Conservation (phyloP, 2,113 vertebrate genomes). For the Pituophis catenifer region DNA sequence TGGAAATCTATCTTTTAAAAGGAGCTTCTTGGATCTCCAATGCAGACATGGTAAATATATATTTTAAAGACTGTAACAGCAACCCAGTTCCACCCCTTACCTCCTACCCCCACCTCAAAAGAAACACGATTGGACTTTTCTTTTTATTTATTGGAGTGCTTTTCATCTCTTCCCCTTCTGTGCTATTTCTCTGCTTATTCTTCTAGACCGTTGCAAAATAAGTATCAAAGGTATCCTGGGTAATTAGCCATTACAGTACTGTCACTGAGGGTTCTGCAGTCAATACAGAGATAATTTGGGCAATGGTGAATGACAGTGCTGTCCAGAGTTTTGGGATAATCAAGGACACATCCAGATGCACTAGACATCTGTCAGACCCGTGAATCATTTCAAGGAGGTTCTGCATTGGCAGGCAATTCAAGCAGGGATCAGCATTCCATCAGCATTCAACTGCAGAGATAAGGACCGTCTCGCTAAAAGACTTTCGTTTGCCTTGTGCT, state of each 20-base stretch:
- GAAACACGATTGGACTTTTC: constrained; percentile 40
- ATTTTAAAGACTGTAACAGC: constrained; percentile 28
- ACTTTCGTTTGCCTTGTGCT: constrained; percentile 40
- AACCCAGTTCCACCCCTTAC: constrained; percentile 16
- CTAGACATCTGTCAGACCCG: constrained; percentile 99
- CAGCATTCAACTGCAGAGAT: constrained; percentile 75
- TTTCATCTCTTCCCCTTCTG: constrained; percentile 57
- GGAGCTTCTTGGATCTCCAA: constrained; percentile 58
- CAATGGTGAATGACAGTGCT: constrained; percentile 99
- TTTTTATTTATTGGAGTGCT: constrained; percentile 40
- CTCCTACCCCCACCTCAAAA: constrained; percentile 35
- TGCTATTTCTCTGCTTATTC: constrained; percentile 47
- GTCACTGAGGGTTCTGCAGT: constrained; percentile 98
- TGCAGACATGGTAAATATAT: constrained; percentile 26
- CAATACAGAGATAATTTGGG: constrained; percentile 99
- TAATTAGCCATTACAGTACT: constrained; percentile 99
- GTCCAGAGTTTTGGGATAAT: constrained; percentile 99
- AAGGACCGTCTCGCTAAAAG: constrained; percentile 62
- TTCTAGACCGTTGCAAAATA: constrained; percentile 75
- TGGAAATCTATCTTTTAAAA: constrained; percentile 63
- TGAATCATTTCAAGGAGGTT: constrained; percentile 97
- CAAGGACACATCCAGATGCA: constrained; percentile 99
- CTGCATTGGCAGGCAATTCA: constrained; percentile 81
- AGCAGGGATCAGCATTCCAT: constrained; percentile 86
- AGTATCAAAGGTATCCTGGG: constrained; percentile 98